Base-by-base conservation (phyloP, 2,888 invertebrate genomes). In the Drosophila mulleri region DNA sequence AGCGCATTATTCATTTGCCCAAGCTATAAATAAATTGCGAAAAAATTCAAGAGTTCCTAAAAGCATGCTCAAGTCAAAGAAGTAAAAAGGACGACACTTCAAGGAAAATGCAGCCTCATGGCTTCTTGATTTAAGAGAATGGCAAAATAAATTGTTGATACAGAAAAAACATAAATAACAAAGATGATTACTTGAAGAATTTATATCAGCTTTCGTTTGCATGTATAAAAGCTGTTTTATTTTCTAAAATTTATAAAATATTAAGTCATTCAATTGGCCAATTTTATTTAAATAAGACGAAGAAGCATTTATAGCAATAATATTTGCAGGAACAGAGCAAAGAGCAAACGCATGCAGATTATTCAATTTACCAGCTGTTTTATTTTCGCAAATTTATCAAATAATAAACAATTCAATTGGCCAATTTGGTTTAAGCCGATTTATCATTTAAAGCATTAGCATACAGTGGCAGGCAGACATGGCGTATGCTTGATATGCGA, bases 391-490 rank as follows among this genome's bases (percentile, higher is more conserved):
- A 45, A 26, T 47, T 26, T 45, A 48, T 39, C 6, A 39, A 39
- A 39, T 39, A 16, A 47, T 61, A 52, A 37, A 41, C 44, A 47
- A 42, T 59, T 79, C 45, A 64, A 61, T 61, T 50, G 56, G 29
- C 62, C 48, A 44, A 32, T 32, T 39, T 42, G 7, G 47, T 29
- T 41, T 59, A 59, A 73, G 69, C 62, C 69, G 63, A 78, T 78
- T 83, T 76, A 68, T 74, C 71, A 74, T 66, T 79, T 72, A 48
- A 63, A 75, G 67, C 62, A 75, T 71, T 61, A 14, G 37, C 39
- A 16, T 16, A 41, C 26, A 53, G 4, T 23, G 39, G 16, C n/a
- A 48, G 53, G 37, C 26, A 45, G 16, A 26, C 48, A 45, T 5
- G n/a, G 32, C 26, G 32, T 20, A 20, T 50, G 3, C 50, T 18